Percentiles rank a stretch among this genome's conserved stretches.
These are phyloP conservation scores for Orthosia cruda DNA, from an alignment of 2,888 invertebrate genomes.

Conservation along the genomic window DNA sequence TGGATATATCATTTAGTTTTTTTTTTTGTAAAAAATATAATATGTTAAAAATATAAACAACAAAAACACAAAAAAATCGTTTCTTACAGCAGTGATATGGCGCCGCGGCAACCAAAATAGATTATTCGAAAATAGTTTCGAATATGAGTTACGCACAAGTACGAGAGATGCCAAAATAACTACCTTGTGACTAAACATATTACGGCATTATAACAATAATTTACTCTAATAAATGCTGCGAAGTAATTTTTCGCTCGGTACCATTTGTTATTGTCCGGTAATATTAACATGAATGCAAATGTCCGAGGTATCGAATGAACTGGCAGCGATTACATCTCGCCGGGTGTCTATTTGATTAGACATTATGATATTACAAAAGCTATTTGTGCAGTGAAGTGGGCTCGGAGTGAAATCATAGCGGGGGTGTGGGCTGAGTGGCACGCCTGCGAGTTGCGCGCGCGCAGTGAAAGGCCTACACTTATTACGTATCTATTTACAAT, in stretches of 20 bases:
- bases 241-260: constrained; percentile 20
- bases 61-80: neutral
- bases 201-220: constrained; percentile 15
- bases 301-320: neutral
- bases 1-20: no score
- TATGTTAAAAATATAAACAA: neutral
- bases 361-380: constrained; percentile 61
- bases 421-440: constrained; percentile 61
- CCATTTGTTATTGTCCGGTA: neutral
- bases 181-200: constrained; percentile 46
- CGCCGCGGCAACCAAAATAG: constrained; percentile 52
- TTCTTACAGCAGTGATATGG: constrained; percentile 32
- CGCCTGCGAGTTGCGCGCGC: constrained; percentile 57
- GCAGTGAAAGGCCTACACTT: constrained; percentile 69
- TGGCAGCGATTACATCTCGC: constrained; percentile 11
- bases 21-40: neutral
- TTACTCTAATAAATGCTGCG: constrained; percentile 11
- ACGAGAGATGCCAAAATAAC: constrained; percentile 51
- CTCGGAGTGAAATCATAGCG: constrained; percentile 65
- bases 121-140: constrained; percentile 52
- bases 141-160: constrained; percentile 43
- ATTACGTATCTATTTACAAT: constrained; percentile 61
- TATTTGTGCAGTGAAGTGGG: constrained; percentile 62
- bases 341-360: constrained; percentile 49
- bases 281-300: constrained; percentile 8